These are phyloP conservation scores for Scylla paramamosain DNA, from an alignment of 1,140 invertebrate species.

Conservation along the genomic window DNA sequence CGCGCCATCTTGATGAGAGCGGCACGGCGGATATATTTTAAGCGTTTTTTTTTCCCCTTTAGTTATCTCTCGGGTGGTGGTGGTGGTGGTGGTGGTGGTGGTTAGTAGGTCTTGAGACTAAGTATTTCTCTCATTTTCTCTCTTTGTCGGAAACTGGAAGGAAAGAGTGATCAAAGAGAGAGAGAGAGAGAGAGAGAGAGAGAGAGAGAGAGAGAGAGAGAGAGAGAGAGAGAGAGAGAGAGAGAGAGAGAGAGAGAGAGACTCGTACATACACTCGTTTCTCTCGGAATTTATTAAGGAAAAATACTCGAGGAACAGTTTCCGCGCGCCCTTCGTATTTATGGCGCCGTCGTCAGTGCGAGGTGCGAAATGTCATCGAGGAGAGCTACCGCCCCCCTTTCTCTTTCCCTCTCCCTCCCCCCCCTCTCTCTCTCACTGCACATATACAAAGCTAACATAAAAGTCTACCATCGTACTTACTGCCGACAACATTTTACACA, in stretches of 20 bases:
- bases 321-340: conserved; percentile 46
- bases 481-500: conserved; percentile 8
- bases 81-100: background rate
- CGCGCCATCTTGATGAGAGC: conserved; percentile 67
- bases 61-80: background rate
- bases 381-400: background rate
- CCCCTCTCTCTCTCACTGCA: conserved; percentile 15
- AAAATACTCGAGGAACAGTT: conserved; percentile 45
- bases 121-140: background rate
- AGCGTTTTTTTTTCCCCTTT: background rate
- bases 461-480: no score
- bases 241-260: background rate
- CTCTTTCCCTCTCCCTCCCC: background rate
- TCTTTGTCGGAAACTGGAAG: background rate
- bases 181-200: background rate
- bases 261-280: no score
- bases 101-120: background rate
- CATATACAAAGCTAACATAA: no score
- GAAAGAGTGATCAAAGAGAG: background rate
- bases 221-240: background rate
- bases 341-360: conserved; percentile 67
- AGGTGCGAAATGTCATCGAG: conserved; percentile 72
- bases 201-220: background rate
- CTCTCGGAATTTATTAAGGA: conserved; percentile 69
- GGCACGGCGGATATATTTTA: background rate